Base-by-base conservation (phyloP, 2,797 vertebrate genomes). In the Dromococcyx pavoninus region DNA sequence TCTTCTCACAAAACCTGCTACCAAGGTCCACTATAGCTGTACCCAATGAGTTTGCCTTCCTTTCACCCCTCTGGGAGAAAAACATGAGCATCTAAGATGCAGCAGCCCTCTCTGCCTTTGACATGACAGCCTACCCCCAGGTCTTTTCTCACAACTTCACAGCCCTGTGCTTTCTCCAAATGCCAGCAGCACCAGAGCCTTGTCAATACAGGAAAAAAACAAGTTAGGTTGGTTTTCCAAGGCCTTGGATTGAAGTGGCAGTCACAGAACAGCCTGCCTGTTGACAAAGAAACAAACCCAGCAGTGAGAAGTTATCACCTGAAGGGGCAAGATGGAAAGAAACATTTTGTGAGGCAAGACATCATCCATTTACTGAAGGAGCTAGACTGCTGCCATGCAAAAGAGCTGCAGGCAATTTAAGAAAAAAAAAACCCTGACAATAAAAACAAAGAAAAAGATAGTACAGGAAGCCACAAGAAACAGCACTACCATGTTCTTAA, bases 61-160 rank as follows among this genome's bases (percentile, higher is more conserved):
- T 48, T 33, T 51, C 48, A 44, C 23, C 22, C 27, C 35, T 50
- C 17, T 7, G 6, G 16, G n/a, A 10, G 4, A 76, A 58, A 48
- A 46, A 18, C 30, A 2, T 10, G 6, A 51, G 6, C 1, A 2
- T 37, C 16, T 1, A 1, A 51, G 39, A 54, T 22, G 30, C 48
- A 33, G n/a, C 10, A 61, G 7, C 15, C 23, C 33, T 30, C 24
- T 51, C 43, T 66, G 37, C 33, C 32, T 35, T 64, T n/a, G n/a
- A n/a, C n/a, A n/a, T n/a, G 0, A 3, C 70, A 48, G 64, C 25
- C 35, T 5, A 1, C 11, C 18, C 35, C 15, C 25, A 44, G 30
- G 22, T 72, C 17, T 30, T 53, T 44, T 58, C 57, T 75, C 28
- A 33, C 0, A 1, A 23, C 27, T 62, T 13, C 4, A 3, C 43